Evolutionary conservation across 2,113 vertebrate genomes (phyloP).

Genomic region (Aspidoscelis tigris): DNA sequence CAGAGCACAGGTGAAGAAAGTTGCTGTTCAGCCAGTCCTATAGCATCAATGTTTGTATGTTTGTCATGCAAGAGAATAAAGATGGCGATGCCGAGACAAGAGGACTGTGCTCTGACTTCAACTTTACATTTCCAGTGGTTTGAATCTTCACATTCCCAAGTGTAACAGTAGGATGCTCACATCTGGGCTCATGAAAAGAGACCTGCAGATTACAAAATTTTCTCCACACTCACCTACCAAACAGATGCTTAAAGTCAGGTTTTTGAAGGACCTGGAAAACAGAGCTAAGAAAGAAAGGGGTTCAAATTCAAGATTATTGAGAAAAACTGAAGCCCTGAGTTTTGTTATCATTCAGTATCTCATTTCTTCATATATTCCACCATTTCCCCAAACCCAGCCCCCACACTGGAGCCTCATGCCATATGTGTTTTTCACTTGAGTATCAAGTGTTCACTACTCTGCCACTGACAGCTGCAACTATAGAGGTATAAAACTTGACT

Average conservation of each 20-base stretch:
- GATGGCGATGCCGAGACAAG: neutral
- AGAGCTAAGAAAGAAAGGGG: neutral
- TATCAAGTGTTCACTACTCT: neutral
- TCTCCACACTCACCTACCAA: neutral
- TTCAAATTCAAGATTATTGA: neutral
- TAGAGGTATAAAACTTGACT: no score
- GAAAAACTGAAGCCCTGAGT: neutral
- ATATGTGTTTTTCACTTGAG: neutral
- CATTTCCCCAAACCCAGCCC: neutral
- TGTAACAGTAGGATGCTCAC: neutral
- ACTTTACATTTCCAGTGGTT: neutral
- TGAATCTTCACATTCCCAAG: conserved; percentile 2
- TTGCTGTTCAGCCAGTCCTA: neutral
- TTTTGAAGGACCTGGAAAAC: neutral
- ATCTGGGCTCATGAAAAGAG: neutral
- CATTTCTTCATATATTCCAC: neutral
- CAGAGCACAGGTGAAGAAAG: neutral
- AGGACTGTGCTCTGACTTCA: neutral
- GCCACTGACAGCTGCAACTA: neutral
- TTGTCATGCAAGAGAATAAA: neutral
- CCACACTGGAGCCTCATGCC: no score
- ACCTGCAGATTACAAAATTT: no score
- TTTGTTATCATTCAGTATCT: neutral
- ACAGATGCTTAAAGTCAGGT: neutral
- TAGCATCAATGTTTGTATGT: neutral